A percentile compares a stretch with the other conserved stretches of the same genome.
Evolutionary conservation across 1,140 invertebrate species (phyloP).

Genomic region (Trypoxylus dichotomus): DNA sequence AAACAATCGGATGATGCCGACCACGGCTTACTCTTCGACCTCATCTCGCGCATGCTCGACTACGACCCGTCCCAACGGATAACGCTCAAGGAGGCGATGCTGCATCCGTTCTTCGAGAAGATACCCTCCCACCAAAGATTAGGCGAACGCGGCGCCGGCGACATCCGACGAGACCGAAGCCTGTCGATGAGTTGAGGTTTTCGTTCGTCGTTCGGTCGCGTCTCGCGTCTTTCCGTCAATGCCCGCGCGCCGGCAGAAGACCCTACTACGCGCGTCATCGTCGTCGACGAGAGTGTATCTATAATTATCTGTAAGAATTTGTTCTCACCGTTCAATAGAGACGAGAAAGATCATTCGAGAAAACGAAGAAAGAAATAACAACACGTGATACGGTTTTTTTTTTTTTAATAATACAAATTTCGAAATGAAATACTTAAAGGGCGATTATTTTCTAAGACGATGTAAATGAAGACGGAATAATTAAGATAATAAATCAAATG

Average conservation of each 20-base stretch:
- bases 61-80: slow-evolving; percentile 93
- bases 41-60: slow-evolving; percentile 94
- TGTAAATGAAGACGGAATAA: too few relatives aligned
- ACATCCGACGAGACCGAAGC: slow-evolving; percentile 60
- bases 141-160: slow-evolving; percentile 57
- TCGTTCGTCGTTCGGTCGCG: neutral
- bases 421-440: too few relatives aligned
- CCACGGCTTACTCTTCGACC: slow-evolving; percentile 89
- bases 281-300: too few relatives aligned
- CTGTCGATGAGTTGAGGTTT: slow-evolving; percentile 55
- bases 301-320: neutral
- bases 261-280: neutral
- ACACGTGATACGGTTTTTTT: too few relatives aligned
- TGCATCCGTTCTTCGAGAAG: slow-evolving; percentile 92
- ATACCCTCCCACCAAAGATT: slow-evolving; percentile 74
- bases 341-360: too few relatives aligned
- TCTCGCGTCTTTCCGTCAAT: too few relatives aligned
- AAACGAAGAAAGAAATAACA: too few relatives aligned
- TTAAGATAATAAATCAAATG: too few relatives aligned
- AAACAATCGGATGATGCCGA: slow-evolving; percentile 86
- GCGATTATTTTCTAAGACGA: too few relatives aligned
- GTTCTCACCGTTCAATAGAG: neutral
- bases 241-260: too few relatives aligned
- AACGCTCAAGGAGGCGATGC: slow-evolving; percentile 83
- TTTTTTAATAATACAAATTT: too few relatives aligned